These are phyloP conservation scores for Scotopteryx bipunctaria DNA, from an alignment of 2,888 invertebrate genomes.

Conservation along the genomic window DNA sequence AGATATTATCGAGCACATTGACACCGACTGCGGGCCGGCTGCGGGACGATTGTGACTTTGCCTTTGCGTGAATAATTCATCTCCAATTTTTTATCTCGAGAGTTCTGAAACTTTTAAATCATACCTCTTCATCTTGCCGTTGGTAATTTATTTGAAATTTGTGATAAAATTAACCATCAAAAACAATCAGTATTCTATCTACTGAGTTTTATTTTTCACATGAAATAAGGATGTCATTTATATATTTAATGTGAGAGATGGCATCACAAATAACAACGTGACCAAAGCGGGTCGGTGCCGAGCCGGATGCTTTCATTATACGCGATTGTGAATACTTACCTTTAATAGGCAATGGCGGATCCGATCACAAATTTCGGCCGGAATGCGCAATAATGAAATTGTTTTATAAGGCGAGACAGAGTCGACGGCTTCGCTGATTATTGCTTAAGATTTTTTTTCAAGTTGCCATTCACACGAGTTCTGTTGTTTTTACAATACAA, in stretches of 20 bases:
- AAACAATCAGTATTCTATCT: no score
- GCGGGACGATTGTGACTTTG: no score
- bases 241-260: no score
- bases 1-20: slow-evolving; percentile 12
- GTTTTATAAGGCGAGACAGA: slow-evolving; percentile 16
- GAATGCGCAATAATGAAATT: slow-evolving; percentile 29
- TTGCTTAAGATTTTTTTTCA: slow-evolving; percentile 1
- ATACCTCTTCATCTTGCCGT: no score
- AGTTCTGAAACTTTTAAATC: no score
- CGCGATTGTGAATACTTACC: slow-evolving; percentile 16
- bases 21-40: neutral
- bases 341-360: slow-evolving; percentile 20
- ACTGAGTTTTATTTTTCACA: no score
- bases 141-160: no score
- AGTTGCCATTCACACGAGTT: neutral
- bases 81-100: no score
- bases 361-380: slow-evolving; percentile 16
- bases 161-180: no score
- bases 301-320: neutral
- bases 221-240: no score
- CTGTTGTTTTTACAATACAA: neutral
- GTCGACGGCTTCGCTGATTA: neutral
- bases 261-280: no score
- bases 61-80: no score
- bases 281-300: neutral